Evolutionary conservation across 2,888 invertebrate genomes (phyloP).

Genomic region (Argynnis bischoffii): DNA sequence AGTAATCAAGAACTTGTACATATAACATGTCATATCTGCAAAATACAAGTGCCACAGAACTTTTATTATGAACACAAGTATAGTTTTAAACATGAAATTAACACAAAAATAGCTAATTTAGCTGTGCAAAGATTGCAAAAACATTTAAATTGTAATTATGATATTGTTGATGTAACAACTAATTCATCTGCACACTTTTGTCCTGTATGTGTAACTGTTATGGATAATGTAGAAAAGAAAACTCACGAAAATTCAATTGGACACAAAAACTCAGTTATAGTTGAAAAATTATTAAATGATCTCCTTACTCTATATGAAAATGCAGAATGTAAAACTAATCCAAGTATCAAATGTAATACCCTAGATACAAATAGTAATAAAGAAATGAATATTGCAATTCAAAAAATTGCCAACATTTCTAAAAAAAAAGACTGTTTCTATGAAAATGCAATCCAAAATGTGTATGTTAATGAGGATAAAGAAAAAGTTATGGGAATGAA

Average conservation of each 20-base stretch:
- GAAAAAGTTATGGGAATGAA: neutral
- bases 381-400: neutral
- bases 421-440: neutral
- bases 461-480: neutral
- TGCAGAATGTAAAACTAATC: constrained; percentile 5
- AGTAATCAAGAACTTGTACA: constrained; percentile 25
- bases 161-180: constrained; percentile 12
- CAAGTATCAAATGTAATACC: neutral
- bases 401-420: neutral
- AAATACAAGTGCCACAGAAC: constrained; percentile 46
- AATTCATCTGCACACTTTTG: constrained; percentile 45
- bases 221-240: constrained; percentile 37
- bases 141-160: constrained; percentile 35
- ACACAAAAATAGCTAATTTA: constrained; percentile 44
- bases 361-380: neutral
- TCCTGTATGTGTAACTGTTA: constrained; percentile 41
- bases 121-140: constrained; percentile 44
- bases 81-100: constrained; percentile 46
- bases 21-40: constrained; percentile 50
- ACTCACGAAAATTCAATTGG: constrained; percentile 40
- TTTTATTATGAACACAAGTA: constrained; percentile 45
- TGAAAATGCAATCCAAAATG: neutral
- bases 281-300: constrained; percentile 42
- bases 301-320: constrained; percentile 38
- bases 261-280: constrained; percentile 43